Conservation (phyloP, 2,888 invertebrate species). For the Ormyrus pomaceus region DNA sequence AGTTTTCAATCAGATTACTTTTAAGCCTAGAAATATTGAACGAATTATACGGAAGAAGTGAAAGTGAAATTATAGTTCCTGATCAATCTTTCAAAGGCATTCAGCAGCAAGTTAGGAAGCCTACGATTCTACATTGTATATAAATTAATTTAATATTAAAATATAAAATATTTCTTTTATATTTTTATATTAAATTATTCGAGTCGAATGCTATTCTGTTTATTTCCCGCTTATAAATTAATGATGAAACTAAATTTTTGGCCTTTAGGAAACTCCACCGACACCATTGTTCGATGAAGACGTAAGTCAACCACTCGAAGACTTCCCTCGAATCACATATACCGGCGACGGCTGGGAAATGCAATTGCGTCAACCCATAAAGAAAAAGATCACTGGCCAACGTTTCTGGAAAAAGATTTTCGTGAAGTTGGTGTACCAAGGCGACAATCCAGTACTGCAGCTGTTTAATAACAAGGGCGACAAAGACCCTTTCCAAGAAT, state of each 20-base stretch:
- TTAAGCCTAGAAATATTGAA: no score
- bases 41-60: no score
- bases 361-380: constrained; percentile 95
- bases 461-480: constrained; percentile 89
- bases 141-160: constrained; percentile 61
- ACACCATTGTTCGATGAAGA: constrained; percentile 96
- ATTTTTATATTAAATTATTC: no score
- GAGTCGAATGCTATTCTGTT: no score
- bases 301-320: constrained; percentile 92
- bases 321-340: constrained; percentile 89
- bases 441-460: constrained; percentile 90
- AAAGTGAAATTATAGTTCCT: no score
- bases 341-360: constrained; percentile 95
- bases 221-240: no score
- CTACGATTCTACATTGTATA: no score
- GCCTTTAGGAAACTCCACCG: constrained; percentile 86
- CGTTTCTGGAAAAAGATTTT: constrained; percentile 98
- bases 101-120: no score
- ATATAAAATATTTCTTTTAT: background rate
- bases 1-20: no score
- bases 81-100: no score
- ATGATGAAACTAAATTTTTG: no score
- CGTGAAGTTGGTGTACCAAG: constrained; percentile 86
- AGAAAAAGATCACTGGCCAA: constrained; percentile 96
- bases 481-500: constrained; percentile 95